Percentiles rank a stretch among this genome's conserved stretches.
These are phyloP conservation scores for Campodea augens DNA, from an alignment of 1,140 invertebrate species.

Conservation along the genomic window DNA sequence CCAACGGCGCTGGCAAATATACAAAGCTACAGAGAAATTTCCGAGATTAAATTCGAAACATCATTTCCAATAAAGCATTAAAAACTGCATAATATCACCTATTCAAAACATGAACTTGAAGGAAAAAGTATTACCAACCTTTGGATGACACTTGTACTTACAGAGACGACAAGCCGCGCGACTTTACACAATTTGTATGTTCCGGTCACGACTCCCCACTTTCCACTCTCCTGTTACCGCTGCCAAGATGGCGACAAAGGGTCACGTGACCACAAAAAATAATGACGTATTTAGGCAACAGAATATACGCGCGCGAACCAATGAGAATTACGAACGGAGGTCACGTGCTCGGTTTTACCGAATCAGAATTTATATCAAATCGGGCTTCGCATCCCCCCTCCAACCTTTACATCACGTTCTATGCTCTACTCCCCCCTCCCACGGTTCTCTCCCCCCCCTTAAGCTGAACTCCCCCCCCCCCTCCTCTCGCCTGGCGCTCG, in stretches of 20 bases:
- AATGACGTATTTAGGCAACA: slow-evolving; percentile 23
- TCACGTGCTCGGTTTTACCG: no score
- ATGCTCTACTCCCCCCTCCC: no score
- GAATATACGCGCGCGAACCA: no score
- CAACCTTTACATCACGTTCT: no score
- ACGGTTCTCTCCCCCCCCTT: no score
- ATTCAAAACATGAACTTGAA: background rate
- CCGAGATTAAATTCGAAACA: background rate
- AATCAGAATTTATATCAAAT: no score
- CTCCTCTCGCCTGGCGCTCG: no score
- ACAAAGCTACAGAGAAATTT: no score
- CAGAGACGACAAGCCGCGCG: background rate
- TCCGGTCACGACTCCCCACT: slow-evolving; percentile 3
- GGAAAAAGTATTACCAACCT: background rate
- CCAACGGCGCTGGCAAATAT: no score
- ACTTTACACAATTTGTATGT: background rate
- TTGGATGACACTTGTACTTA: background rate
- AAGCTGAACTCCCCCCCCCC: no score
- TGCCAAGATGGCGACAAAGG: slow-evolving; percentile 30
- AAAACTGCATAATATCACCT: slow-evolving; percentile 1
- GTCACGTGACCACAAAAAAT: slow-evolving; percentile 30
- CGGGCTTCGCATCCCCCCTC: no score
- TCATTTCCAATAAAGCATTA: background rate
- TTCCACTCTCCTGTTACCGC: slow-evolving; percentile 17
- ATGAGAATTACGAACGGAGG: no score